Percentiles rank a stretch among this genome's conserved stretches.
These are phyloP conservation scores for Dromococcyx pavoninus DNA, from an alignment of 2,797 vertebrate species.

Conservation along the genomic window DNA sequence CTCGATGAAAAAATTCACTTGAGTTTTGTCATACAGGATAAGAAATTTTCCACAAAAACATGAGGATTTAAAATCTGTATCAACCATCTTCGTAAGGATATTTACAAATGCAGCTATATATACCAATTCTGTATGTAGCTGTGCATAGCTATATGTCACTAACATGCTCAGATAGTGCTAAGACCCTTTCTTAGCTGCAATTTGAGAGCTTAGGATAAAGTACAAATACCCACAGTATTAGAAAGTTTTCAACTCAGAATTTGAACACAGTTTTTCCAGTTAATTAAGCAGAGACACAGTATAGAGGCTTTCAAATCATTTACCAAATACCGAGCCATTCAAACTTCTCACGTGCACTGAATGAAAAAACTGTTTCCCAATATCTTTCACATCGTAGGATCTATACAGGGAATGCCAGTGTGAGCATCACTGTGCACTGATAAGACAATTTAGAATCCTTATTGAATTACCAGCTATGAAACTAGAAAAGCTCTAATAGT, in stretches of 20 bases:
- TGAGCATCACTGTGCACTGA: fast-evolving
- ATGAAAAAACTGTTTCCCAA: neutral
- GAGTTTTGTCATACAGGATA: neutral
- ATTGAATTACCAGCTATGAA: neutral
- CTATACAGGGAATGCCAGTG: fast-evolving
- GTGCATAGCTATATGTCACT: too few relatives aligned
- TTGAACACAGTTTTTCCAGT: neutral
- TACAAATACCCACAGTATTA: neutral
- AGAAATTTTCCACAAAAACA: neutral
- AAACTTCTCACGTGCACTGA: neutral
- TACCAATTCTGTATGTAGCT: neutral
- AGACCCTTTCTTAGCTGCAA: neutral
- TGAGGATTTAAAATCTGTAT: neutral
- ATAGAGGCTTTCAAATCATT: neutral
- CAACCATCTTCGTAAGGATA: fast-evolving
- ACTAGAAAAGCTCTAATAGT: neutral
- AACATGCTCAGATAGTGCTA: neutral
- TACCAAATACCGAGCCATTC: neutral
- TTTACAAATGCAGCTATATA: neutral
- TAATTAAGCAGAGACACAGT: neutral
- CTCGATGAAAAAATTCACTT: neutral
- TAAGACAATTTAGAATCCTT: neutral
- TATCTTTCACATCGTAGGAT: neutral
- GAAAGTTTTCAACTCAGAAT: neutral
- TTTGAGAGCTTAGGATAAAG: neutral